Percentiles rank a stretch among this genome's conserved stretches.
phyloP scores from a whole-genome alignment of 1,140 invertebrate species.

The Neodiprion pinetum region DNA sequence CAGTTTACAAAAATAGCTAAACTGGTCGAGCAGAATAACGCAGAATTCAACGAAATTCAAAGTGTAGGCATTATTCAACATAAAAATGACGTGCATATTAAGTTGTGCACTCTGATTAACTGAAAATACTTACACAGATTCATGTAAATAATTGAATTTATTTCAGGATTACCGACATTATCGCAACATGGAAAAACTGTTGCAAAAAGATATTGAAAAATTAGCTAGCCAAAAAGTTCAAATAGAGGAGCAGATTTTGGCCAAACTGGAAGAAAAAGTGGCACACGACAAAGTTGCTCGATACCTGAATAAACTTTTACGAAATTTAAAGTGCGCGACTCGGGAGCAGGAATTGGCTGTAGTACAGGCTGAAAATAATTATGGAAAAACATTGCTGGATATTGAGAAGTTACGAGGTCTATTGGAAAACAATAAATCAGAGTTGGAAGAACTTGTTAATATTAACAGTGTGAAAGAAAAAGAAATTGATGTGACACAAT shows the following conservation, averaged over 20 bases:
- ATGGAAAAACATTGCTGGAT: constrained; percentile 67
- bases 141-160: constrained; percentile 18
- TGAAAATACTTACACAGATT: too few species aligned
- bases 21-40: constrained; percentile 66
- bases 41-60: constrained; percentile 60
- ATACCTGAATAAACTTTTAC: constrained; percentile 59
- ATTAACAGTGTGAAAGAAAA: constrained; percentile 62
- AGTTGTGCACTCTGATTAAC: neutral
- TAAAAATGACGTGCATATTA: neutral
- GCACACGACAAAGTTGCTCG: constrained; percentile 68
- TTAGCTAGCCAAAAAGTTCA: constrained; percentile 62
- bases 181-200: constrained; percentile 43
- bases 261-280: constrained; percentile 72
- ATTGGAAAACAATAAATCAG: constrained; percentile 54
- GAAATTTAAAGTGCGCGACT: constrained; percentile 55
- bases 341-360: constrained; percentile 66
- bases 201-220: constrained; percentile 64
- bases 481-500: constrained; percentile 60
- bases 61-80: constrained; percentile 11
- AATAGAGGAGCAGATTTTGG: constrained; percentile 70
- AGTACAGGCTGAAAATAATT: constrained; percentile 68
- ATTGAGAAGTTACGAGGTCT: constrained; percentile 65
- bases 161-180: constrained; percentile 43
- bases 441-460: constrained; percentile 55
- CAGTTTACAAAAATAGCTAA: constrained; percentile 64